Conservation (phyloP, 2,797 vertebrate species). For the Pterois miles region DNA sequence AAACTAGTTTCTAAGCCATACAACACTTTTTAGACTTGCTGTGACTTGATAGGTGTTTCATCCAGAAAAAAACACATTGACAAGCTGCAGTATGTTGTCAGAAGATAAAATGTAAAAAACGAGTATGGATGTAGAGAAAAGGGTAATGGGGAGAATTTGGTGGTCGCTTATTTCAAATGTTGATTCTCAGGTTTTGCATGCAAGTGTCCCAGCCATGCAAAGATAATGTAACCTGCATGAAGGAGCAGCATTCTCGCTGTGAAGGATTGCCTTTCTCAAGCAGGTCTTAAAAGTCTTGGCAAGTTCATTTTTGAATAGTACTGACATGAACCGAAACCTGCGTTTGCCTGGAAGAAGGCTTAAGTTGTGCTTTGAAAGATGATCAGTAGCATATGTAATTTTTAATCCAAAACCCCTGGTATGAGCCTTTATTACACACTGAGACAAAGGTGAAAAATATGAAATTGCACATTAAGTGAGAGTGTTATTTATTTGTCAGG, state of each 20-base stretch:
- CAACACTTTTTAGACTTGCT: conserved; percentile 1
- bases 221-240: neutral
- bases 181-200: neutral
- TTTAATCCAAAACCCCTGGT: neutral
- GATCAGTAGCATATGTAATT: neutral
- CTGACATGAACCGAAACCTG: neutral
- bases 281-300: neutral
- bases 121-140: neutral
- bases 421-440: neutral
- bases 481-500: conserved; percentile 75
- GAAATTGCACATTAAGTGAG: conserved; percentile 2
- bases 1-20: neutral
- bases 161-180: neutral
- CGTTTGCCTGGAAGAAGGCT: neutral
- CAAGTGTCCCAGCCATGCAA: neutral
- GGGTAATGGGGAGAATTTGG: neutral
- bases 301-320: neutral
- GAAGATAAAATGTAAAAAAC: neutral
- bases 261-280: neutral
- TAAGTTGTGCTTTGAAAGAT: neutral
- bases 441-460: neutral
- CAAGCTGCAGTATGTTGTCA: neutral
- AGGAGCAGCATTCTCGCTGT: neutral
- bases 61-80: neutral
- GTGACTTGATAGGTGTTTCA: neutral